Evolutionary conservation across 2,797 vertebrate genomes (phyloP), one percentile per base, ranked within the genome.

Genomic region (Myioborus melanocephalus): DNA sequence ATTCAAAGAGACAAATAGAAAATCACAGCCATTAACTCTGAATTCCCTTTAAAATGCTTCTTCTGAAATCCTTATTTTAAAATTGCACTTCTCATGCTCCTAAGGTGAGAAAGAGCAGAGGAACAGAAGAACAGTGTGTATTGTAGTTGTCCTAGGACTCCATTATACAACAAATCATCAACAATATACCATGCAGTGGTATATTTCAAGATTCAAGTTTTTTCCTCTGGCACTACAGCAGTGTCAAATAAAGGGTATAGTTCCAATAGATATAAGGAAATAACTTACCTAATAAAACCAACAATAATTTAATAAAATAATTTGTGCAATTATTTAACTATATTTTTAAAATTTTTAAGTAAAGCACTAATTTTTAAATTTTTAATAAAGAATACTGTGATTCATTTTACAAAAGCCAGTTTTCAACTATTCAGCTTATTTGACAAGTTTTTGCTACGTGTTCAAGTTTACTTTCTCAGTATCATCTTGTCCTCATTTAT

Each of bases 401-500:
- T 95, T 92, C 35, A 44, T 93, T 90, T 86, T 75, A 39, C 59
- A 32, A 88, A 95, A 94, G 32, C 16, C 66, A 55, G 21, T 75
- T 92, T 87, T 91, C 35, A 91, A 65, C 82, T 94, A 71, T 85
- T 90, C 53, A 83, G 69, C 19, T 8, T 78, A 81, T 85, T 87
- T 96, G 72, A 59, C 72, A 93, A 59, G 41, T n/a, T 88, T 65
- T 88, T 86, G 28, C 60, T 86, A 37, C 37, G 60, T 63, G 41
- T 50, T 91, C 64, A 93, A 81, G 21, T 43, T 89, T 91, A 32
- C 55, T 91, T 95, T 95, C 81, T 72, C 24, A 55, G 5, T 83
- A n/a, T 44, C 69, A 44, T 81, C n/a, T 92, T 90, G 63, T 82
- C n/a, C 46, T 87, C 27, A 80, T 96, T 94, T 88, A 75, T 83